Evolutionary conservation across 1,140 invertebrate species (phyloP), one percentile per base, ranked within the genome.

Genomic region (Hestina assimilis): DNA sequence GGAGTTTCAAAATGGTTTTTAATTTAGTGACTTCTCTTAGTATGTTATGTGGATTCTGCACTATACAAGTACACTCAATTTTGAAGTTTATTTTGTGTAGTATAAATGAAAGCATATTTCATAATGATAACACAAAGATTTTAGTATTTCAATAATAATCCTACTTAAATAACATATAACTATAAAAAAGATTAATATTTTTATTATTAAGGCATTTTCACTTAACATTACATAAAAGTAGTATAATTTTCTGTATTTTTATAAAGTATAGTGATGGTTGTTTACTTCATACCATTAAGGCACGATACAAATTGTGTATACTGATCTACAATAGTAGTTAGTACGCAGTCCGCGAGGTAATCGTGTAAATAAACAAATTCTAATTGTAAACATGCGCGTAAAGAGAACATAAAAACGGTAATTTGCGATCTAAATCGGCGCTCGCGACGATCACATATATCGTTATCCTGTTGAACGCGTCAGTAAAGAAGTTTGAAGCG

Each of bases 291-390:
- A 3, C 12, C n/a, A 9, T 38, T 9, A 11, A 38, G 11, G 11
- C 17, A 38, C 8, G 19, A 17, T 38, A 38, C 5, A 38, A 38
- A 19, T 19, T 17, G 4, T 38, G 14, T 1, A 9, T 9, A 7
- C 15, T 17, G 33, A 38, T 38, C 5, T 8, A 48, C 43, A 31
- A 59, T 59, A 43, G 52, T 57, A 54, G 29, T 43, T 56, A 63
- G 53, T 55, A 65, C 54, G 31, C 45, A 47, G 55, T 48, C n/a
- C n/a, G 51, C 62, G 66, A 62, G 45, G 63, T 63, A 48, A 46
- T 69, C 65, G 75, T 69, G 76, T 87, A 87, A 84, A 84, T 87
- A 87, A 87, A 87, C 79, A 86, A 76, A 72, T 67, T 72, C 59
- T 69, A 67, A 74, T 70, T 80, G 76, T 84, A 87, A 84, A 87